A percentile compares a stretch with the other conserved stretches of the same genome.
Evolutionary conservation across 2,113 vertebrate species (phyloP).

Genomic region (Archilochus colubris): DNA sequence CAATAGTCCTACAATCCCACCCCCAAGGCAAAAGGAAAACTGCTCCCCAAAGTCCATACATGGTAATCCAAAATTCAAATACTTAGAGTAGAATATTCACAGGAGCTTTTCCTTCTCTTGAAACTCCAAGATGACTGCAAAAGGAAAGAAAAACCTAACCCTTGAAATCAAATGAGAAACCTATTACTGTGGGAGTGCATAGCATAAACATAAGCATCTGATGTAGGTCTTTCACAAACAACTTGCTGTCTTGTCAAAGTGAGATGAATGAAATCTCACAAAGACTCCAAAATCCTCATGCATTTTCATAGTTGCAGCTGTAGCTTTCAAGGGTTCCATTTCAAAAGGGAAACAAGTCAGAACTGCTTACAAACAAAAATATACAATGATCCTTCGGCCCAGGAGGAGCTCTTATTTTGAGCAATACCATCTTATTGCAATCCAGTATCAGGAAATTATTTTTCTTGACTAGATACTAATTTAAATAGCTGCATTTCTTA

Average conservation of each 20-base stretch:
- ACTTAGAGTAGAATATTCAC: background rate
- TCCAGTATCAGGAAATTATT: background rate
- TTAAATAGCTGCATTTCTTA: background rate
- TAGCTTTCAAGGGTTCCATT: slow-evolving; percentile 51
- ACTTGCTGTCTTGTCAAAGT: slow-evolving; percentile 28
- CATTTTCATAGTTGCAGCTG: slow-evolving; percentile 69
- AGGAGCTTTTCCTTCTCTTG: background rate
- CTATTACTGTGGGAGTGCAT: background rate
- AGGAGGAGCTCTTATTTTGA: slow-evolving; percentile 29
- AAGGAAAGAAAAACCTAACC: background rate
- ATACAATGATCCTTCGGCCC: background rate
- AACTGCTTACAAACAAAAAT: slow-evolving; percentile 31
- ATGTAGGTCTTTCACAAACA: slow-evolving; percentile 26
- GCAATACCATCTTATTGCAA: background rate
- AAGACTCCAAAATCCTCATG: slow-evolving; percentile 51
- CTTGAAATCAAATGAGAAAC: slow-evolving; percentile 26
- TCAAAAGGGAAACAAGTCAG: slow-evolving; percentile 25
- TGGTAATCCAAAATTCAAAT: background rate
- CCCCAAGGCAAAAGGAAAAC: background rate
- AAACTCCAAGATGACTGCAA: background rate
- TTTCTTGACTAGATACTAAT: background rate
- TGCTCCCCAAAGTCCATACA: background rate
- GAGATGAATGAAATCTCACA: slow-evolving; percentile 32
- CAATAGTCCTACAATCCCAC: background rate
- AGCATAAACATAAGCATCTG: slow-evolving; percentile 34